Percentiles rank a stretch among this genome's conserved stretches.
Evolutionary conservation across 2,113 vertebrate genomes (phyloP).

Genomic region (Turnix velox): DNA sequence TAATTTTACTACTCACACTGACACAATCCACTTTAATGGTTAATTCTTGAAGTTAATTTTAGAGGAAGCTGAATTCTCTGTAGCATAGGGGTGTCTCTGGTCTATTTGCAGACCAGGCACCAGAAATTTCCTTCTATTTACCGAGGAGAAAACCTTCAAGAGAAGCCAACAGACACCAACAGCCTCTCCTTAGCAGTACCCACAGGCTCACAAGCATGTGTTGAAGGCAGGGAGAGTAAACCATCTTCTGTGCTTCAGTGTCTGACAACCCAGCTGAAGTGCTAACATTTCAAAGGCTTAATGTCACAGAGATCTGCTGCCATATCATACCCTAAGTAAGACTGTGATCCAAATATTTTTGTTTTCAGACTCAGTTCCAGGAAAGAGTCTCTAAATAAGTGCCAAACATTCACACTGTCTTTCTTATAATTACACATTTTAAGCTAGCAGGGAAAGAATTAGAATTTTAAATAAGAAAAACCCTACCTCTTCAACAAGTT

Average conservation of each 20-base stretch:
- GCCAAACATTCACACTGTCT: not conserved
- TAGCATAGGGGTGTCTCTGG: not conserved
- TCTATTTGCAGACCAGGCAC: not conserved
- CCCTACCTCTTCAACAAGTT: not conserved
- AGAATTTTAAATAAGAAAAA: slow-evolving; percentile 23
- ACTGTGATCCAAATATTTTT: not conserved
- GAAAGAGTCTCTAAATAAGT: not conserved
- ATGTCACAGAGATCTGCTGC: not conserved
- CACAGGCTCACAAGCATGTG: not conserved
- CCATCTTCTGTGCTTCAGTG: not conserved
- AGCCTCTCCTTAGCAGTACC: not conserved
- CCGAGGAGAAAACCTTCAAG: not conserved
- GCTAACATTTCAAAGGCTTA: not conserved
- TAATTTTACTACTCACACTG: not conserved
- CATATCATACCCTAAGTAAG: not conserved
- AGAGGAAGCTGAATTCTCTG: not conserved
- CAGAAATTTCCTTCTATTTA: not conserved
- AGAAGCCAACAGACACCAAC: not conserved
- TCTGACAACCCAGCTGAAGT: not conserved
- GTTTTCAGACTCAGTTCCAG: not conserved
- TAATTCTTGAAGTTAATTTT: not conserved
- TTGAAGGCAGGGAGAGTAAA: not conserved
- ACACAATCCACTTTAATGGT: too few species aligned
- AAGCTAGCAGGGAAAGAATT: not conserved
- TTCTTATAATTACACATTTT: not conserved